Base-by-base conservation (phyloP, 2,797 vertebrate genomes). In the Acrocephalus scirpaceus region DNA sequence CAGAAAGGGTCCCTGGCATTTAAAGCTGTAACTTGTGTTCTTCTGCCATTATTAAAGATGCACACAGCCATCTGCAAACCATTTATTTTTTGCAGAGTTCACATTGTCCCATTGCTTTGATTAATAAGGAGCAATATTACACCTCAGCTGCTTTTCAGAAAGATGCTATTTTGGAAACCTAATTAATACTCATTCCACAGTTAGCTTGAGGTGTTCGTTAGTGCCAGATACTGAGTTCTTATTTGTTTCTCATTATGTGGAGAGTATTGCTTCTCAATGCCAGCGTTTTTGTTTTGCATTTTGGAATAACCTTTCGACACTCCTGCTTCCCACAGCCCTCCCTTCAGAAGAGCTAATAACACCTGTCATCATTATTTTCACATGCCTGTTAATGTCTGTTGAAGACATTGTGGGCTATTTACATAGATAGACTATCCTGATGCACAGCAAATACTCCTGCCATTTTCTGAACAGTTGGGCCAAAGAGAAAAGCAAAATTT, bases 21-120 rank as follows among this genome's bases (percentile, higher is more conserved):
- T 97, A 95, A 93, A 96, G 92, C 93, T 97, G 92, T 95, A 96
- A 96, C 95, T 97, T 97, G 94, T 96, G 90, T 80, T 96, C 86
- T 95, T 88, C 73, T 94, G 76, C 80, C 91, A 11, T 97, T 97
- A 96, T 96, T 92, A 93, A 95, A 95, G 95, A 95, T 78, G 95
- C 92, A 86, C 92, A 91, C 78, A 95, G 88, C 93, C 94, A 96
- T 95, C 96, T 97, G 95, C 79, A 96, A 96, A 91, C 81, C 91
- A 84, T 95, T 97, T 90, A 72, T 93, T 96, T 95, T 90, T 95
- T 89, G 56, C 86, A 77, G 93, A 94, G 92, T 97, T 95, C 95
- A 88, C 93, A 88, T 90, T 96, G 89, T 97, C 89, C 81, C 70
- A 44, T 86, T 92, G 87, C 79, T 95, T 95, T 96, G 87, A 94